A percentile compares a stretch with the other conserved stretches of the same genome.
Conservation (phyloP, 1,140 invertebrate genomes). For the Hermatobates lingyangjiaoensis region DNA sequence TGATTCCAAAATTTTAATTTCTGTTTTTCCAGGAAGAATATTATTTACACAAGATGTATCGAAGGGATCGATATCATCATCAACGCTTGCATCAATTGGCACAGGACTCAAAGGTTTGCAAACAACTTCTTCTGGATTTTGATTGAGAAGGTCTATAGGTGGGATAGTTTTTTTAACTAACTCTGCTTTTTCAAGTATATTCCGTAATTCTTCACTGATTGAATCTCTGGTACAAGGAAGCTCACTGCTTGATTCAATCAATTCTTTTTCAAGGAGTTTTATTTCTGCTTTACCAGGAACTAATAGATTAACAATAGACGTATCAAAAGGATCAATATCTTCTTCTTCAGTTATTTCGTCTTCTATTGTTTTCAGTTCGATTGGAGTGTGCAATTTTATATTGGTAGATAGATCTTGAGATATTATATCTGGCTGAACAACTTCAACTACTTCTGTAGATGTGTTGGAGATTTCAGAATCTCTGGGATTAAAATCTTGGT, state of each 20-base stretch:
- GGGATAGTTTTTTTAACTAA: not conserved
- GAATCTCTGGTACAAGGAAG: not conserved
- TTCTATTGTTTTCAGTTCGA: constrained; percentile 15
- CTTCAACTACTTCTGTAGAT: not conserved
- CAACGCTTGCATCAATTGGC: constrained; percentile 16
- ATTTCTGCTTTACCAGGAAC: constrained; percentile 52
- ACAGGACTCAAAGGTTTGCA: constrained; percentile 21
- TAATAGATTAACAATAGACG: constrained; percentile 50
- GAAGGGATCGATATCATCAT: constrained; percentile 50
- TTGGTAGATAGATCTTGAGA: constrained; percentile 13
- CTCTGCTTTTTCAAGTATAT: constrained; percentile 5
- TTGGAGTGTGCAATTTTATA: constrained; percentile 18
- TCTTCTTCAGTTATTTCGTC: constrained; percentile 10
- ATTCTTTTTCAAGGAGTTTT: constrained; percentile 49
- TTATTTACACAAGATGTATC: constrained; percentile 58
- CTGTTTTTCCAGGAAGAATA: constrained; percentile 46
- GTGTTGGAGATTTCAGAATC: constrained; percentile 9
- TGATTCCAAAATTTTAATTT: constrained; percentile 49
- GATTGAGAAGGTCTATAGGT: constrained; percentile 5
- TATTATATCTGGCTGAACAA: constrained; percentile 14
- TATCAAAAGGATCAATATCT: constrained; percentile 62
- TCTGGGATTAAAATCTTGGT: constrained; percentile 38
- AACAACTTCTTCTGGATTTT: constrained; percentile 11
- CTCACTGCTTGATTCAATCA: constrained; percentile 20
- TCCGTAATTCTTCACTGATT: constrained; percentile 1